Evolutionary conservation across 2,888 invertebrate species (phyloP).

Genomic region (Agrotis exclamationis): DNA sequence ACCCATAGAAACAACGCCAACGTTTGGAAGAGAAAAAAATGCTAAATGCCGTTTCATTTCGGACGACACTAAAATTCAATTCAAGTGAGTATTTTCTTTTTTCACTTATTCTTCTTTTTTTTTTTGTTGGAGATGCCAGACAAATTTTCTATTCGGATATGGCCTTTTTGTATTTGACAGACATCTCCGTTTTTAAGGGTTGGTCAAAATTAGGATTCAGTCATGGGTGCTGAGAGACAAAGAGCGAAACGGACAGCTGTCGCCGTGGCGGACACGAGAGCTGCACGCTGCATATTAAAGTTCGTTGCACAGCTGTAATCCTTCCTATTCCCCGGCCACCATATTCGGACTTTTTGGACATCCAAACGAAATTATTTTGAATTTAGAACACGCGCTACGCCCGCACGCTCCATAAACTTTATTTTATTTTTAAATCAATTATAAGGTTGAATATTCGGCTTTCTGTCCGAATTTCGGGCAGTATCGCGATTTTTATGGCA

Average conservation of each 20-base stretch:
- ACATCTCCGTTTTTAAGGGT: slow-evolving; percentile 59
- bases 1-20: slow-evolving; percentile 69
- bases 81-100: slow-evolving; percentile 76
- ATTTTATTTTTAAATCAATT: slow-evolving; percentile 52
- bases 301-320: slow-evolving; percentile 79
- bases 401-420: slow-evolving; percentile 34
- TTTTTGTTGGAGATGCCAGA: slow-evolving; percentile 40
- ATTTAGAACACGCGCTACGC: slow-evolving; percentile 52
- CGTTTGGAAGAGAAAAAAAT: slow-evolving; percentile 66
- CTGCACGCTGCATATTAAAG: slow-evolving; percentile 81
- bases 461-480: slow-evolving; percentile 88
- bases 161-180: slow-evolving; percentile 40
- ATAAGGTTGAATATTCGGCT: slow-evolving; percentile 74
- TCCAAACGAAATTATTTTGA: slow-evolving; percentile 60
- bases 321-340: slow-evolving; percentile 73
- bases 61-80: slow-evolving; percentile 64
- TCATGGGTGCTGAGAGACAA: slow-evolving; percentile 66
- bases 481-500: slow-evolving; percentile 91
- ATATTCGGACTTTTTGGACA: slow-evolving; percentile 68
- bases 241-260: slow-evolving; percentile 76
- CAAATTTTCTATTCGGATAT: slow-evolving; percentile 53
- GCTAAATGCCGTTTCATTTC: slow-evolving; percentile 63
- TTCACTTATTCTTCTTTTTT: slow-evolving; percentile 38
- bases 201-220: slow-evolving; percentile 63
- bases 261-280: slow-evolving; percentile 73